Percentiles rank a stretch among this genome's conserved stretches.
Evolutionary conservation across 2,888 invertebrate genomes (phyloP).

Genomic region (Acleris laterana): DNA sequence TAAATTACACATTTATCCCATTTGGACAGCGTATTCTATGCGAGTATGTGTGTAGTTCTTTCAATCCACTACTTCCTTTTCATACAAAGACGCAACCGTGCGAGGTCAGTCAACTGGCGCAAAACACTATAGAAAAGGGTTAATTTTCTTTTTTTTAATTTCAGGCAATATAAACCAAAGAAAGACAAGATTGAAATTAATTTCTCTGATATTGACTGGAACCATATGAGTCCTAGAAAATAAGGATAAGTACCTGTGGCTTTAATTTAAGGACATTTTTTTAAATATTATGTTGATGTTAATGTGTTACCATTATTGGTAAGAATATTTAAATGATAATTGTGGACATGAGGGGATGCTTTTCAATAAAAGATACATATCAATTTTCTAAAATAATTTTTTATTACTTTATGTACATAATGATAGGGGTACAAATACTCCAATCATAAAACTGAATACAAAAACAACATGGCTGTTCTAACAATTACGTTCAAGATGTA

Average conservation of each 20-base stretch:
- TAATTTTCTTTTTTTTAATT: slow-evolving; percentile 43
- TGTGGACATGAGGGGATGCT: not conserved
- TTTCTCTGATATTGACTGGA: slow-evolving; percentile 86
- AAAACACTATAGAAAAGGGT: too few species aligned
- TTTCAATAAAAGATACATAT: slow-evolving; percentile 38
- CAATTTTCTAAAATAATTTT: slow-evolving; percentile 79
- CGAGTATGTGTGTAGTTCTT: too few species aligned
- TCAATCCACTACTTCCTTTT: too few species aligned
- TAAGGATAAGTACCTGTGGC: slow-evolving; percentile 35
- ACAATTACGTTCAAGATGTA: slow-evolving; percentile 37
- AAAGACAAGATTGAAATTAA: slow-evolving; percentile 87
- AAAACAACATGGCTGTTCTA: slow-evolving; percentile 59
- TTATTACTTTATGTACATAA: slow-evolving; percentile 82
- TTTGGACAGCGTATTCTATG: too few species aligned
- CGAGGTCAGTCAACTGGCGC: too few species aligned
- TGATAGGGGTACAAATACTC: slow-evolving; percentile 71
- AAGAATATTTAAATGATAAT: slow-evolving; percentile 21
- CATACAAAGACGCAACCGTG: too few species aligned
- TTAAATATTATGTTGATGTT: slow-evolving; percentile 7
- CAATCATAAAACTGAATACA: slow-evolving; percentile 67
- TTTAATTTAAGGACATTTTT: slow-evolving; percentile 21
- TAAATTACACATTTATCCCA: too few species aligned
- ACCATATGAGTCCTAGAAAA: slow-evolving; percentile 52
- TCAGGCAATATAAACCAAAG: slow-evolving; percentile 87
- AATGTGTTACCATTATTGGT: slow-evolving; percentile 34